A percentile compares a stretch with the other conserved stretches of the same genome.
Conservation (phyloP, 2,113 vertebrate species). For the Nyctereutes procyonoides region DNA sequence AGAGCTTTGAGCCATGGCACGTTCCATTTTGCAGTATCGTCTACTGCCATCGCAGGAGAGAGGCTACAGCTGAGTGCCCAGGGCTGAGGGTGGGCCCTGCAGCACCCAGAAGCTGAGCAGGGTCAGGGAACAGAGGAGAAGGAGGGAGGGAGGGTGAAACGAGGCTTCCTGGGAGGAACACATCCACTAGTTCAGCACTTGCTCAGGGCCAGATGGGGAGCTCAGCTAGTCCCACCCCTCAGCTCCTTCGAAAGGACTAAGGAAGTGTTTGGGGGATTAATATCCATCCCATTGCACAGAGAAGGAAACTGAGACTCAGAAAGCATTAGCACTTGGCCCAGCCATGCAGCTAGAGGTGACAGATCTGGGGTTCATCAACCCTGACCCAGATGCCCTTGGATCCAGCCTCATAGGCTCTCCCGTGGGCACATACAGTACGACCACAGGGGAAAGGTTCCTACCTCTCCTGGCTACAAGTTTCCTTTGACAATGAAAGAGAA, state of each 20-base stretch:
- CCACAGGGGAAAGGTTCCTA: no score
- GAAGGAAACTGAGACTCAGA: background rate
- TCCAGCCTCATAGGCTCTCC: background rate
- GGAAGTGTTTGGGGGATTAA: background rate
- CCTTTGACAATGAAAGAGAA: no score
- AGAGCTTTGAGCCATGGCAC: background rate
- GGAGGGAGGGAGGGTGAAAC: background rate
- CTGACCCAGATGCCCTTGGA: background rate
- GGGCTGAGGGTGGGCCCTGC: background rate
- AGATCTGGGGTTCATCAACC: background rate
- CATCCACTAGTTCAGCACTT: background rate
- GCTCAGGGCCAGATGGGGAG: fast-evolving
- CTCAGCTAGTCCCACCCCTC: background rate
- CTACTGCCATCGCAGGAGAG: background rate
- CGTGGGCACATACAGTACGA: background rate
- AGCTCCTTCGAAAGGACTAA: background rate
- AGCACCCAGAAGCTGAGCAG: background rate
- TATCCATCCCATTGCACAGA: background rate
- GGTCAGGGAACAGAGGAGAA: background rate
- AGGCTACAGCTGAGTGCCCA: background rate
- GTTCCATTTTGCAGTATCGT: background rate
- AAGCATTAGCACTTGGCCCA: background rate
- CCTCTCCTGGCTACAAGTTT: background rate
- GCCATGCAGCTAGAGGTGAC: background rate
- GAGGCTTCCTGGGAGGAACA: background rate